Evolutionary conservation across 2,113 vertebrate species (phyloP), one percentile per base, ranked within the genome.

Genomic region (Epinephelus cyanopodus): DNA sequence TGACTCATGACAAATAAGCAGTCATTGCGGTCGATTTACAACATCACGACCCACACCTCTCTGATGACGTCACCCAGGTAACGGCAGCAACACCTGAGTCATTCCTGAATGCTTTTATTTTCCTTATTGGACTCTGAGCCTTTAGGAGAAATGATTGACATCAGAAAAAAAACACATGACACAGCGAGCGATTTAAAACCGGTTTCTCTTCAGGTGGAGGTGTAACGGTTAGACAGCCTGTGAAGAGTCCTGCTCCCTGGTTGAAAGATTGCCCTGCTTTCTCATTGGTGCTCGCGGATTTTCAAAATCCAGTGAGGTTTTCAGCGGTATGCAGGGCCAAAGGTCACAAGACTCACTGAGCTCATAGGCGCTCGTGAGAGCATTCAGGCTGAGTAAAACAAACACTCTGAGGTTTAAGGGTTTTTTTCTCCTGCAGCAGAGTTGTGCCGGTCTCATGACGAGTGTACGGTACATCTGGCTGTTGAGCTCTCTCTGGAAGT

Each of bases 221-320:
- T 9, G 39, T 56, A 61, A 75, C 68, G 37, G 77, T 66, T 25
- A 27, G 1, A 56, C 7, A 17, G 58, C 39, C 9, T 45, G 42
- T 42, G 3, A 21, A 10, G 21, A 10, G 0, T 1, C 18, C 37
- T 61, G 2, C 80, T 71, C 77, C 77, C 78, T 84, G 70, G 33
- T 79, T 86, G 13, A 29, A 17, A n/a, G 56, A 1, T 0, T 0
- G 0, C 45, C 29, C 76, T 52, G 82, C 23, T 1, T 6, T 76
- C 85, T 78, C 13, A 84, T 87, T 89, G 87, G 81, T 37, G 21
- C 68, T 42, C 3, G 5, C 37, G 33, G 37, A 8, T 65, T 81
- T 89, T 72, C 2, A 42, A 82, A 83, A 75, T 21, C 50, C 64
- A n/a, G 27, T 0, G 39, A 75, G 56, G 14, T 33, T 60, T 62